These are phyloP conservation scores for Gymnopithys bicolor DNA, from an alignment of 2,797 vertebrate species.

Conservation along the genomic window DNA sequence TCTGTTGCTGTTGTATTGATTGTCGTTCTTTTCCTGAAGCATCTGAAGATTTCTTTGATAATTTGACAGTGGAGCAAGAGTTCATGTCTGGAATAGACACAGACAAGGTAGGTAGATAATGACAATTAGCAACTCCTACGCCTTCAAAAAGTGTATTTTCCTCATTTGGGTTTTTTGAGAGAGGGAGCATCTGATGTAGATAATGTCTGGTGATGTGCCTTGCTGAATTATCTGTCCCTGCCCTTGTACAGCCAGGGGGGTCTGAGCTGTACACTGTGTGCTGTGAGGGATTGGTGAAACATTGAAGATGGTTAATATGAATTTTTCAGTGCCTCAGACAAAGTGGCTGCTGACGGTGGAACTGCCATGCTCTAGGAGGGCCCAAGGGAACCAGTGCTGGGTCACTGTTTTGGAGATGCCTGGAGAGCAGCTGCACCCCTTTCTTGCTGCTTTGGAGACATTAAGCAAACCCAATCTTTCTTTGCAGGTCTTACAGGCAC, in stretches of 20 bases:
- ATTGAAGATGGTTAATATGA: neutral
- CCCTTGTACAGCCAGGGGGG: no score
- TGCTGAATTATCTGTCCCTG: neutral
- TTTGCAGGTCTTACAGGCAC: neutral
- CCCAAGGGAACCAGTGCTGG: neutral
- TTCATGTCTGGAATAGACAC: slow-evolving; percentile 99
- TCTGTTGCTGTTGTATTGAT: neutral
- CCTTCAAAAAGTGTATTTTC: neutral
- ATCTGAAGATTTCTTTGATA: slow-evolving; percentile 97
- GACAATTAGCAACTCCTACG: neutral
- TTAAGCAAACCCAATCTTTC: neutral
- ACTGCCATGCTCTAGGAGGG: neutral
- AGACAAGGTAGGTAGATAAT: slow-evolving; percentile 86
- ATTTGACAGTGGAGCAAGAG: slow-evolving; percentile 97
- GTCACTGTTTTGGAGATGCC: neutral
- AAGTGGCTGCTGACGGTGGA: neutral
- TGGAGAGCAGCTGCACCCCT: neutral
- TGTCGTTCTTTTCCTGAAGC: slow-evolving; percentile 78
- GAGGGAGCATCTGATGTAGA: neutral
- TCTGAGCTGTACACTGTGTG: accelerated
- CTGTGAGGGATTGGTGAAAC: neutral
- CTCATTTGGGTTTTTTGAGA: neutral
- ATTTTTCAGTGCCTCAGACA: neutral
- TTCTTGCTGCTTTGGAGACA: neutral
- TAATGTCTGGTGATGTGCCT: neutral